Evolutionary conservation across 2,888 invertebrate genomes (phyloP).

Genomic region (Diarsia mendica): DNA sequence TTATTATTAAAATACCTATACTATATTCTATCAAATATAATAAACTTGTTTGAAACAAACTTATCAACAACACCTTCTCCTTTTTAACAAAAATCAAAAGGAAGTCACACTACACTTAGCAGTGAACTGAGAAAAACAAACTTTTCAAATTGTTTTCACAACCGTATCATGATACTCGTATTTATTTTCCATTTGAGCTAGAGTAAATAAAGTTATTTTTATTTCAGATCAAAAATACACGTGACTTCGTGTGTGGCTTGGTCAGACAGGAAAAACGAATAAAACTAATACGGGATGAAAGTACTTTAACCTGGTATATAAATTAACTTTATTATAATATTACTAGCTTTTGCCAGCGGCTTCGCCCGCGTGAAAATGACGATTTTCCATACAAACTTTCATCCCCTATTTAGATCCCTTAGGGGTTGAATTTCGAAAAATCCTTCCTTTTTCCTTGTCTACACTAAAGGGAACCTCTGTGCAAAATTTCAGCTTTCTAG

Average conservation of each 20-base stretch:
- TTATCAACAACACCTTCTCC: background rate
- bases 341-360: no score
- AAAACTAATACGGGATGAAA: slow-evolving; percentile 44
- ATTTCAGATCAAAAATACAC: slow-evolving; percentile 69
- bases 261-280: slow-evolving; percentile 60
- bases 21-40: no score
- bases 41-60: background rate
- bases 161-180: slow-evolving; percentile 62
- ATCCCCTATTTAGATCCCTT: no score
- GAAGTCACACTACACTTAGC: slow-evolving; percentile 40
- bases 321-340: slow-evolving; percentile 34
- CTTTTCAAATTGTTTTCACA: slow-evolving; percentile 59
- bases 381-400: no score
- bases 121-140: slow-evolving; percentile 54
- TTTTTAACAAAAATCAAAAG: slow-evolving; percentile 35
- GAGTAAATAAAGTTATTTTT: slow-evolving; percentile 69
- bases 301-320: slow-evolving; percentile 30
- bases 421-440: no score
- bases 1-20: no score
- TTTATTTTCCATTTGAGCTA: slow-evolving; percentile 68
- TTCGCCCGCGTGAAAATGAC: no score
- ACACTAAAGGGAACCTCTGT: no score
- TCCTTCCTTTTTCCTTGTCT: no score
- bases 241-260: slow-evolving; percentile 72
- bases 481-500: no score